These are phyloP conservation scores for Chanos chanos DNA, from an alignment of 2,797 vertebrate species.

Conservation along the genomic window DNA sequence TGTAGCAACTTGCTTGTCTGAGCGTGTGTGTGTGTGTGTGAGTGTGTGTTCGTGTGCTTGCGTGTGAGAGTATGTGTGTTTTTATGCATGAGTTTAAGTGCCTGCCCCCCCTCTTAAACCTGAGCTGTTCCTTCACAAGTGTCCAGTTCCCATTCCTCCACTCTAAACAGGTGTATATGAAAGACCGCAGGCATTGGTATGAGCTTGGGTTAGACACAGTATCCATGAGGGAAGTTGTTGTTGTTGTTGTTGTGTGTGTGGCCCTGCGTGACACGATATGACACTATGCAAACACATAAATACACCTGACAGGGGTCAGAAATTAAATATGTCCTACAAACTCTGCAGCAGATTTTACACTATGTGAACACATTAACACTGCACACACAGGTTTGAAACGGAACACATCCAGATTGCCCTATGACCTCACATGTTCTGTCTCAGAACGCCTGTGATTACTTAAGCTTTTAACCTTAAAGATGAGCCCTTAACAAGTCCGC, in stretches of 20 bases:
- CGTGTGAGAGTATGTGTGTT: slow-evolving; percentile 1
- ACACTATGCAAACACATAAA: neutral
- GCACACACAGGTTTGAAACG: slow-evolving; percentile 11
- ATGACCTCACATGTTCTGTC: neutral
- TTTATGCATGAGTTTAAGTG: neutral
- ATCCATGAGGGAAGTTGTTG: slow-evolving; percentile 24
- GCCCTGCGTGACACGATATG: slow-evolving; percentile 12
- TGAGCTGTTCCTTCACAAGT: slow-evolving; percentile 19
- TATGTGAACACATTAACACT: slow-evolving; percentile 1
- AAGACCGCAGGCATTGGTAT: slow-evolving; percentile 15
- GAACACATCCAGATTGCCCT: slow-evolving; percentile 3
- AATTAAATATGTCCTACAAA: slow-evolving; percentile 15
- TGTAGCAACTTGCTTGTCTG: slow-evolving; percentile 3
- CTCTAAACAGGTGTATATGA: slow-evolving; percentile 50
- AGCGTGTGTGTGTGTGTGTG: slow-evolving; percentile 1
- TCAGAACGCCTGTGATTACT: no score
- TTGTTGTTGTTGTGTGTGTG: slow-evolving; percentile 14
- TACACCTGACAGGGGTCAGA: neutral
- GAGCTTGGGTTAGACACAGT: slow-evolving; percentile 35
- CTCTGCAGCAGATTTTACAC: neutral
- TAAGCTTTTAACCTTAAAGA: no score
- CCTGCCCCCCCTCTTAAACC: slow-evolving; percentile 2
- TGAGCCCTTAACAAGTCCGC: no score
- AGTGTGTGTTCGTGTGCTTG: neutral
- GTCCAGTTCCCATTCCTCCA: slow-evolving; percentile 40